Percentiles rank a stretch among this genome's conserved stretches.
Conservation (phyloP, 1,140 invertebrate species). For the Tigriopus japonicus region DNA sequence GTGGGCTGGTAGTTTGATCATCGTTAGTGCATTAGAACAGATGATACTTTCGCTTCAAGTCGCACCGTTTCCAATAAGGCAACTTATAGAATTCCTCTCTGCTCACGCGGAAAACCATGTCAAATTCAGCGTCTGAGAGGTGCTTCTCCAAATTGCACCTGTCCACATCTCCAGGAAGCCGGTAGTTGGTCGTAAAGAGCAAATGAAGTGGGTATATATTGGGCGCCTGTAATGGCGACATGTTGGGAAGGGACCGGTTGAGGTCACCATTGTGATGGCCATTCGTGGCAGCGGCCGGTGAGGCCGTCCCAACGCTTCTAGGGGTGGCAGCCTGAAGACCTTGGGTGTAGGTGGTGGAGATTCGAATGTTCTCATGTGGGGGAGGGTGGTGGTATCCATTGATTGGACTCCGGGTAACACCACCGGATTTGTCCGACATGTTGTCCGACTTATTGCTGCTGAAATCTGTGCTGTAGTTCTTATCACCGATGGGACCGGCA, state of each 20-base stretch:
- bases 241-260: no score
- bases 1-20: no score
- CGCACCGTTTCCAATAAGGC: conserved; percentile 91
- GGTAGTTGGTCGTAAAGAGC: conserved; percentile 85
- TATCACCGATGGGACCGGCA: no score
- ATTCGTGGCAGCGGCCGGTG: no score
- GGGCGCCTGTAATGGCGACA: neutral
- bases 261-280: no score
- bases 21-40: conserved; percentile 44
- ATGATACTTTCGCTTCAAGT: conserved; percentile 72
- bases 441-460: neutral
- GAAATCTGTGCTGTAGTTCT: conserved; percentile 6
- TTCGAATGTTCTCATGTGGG: no score
- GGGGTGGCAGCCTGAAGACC: no score
- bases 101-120: conserved; percentile 68
- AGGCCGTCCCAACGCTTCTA: no score
- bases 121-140: conserved; percentile 87
- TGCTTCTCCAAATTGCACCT: conserved; percentile 90
- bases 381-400: no score
- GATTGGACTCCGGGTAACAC: no score
- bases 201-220: conserved; percentile 93
- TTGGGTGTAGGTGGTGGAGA: no score
- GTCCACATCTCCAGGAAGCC: conserved; percentile 88
- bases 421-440: no score
- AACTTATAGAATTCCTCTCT: conserved; percentile 86